A percentile compares a stretch with the other conserved stretches of the same genome.
These are phyloP conservation scores for Epiblema foenella DNA, from an alignment of 2,888 invertebrate genomes.

Conservation along the genomic window DNA sequence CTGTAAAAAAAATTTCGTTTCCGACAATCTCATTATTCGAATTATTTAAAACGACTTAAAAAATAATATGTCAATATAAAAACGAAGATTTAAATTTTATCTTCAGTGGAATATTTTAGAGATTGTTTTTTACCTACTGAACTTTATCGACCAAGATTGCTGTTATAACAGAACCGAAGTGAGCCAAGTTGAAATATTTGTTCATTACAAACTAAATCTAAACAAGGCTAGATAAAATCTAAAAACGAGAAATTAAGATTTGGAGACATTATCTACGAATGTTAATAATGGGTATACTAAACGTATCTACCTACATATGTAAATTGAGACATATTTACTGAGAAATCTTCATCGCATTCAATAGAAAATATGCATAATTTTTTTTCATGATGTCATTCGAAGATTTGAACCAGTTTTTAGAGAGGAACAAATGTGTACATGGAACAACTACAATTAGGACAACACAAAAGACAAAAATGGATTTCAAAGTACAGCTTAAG, in stretches of 20 bases:
- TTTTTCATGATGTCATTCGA: too few relatives aligned
- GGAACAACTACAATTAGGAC: too few relatives aligned
- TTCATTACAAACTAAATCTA: not conserved
- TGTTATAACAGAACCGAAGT: not conserved
- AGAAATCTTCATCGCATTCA: conserved; percentile 4
- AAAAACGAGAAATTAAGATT: not conserved
- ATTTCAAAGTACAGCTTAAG: too few relatives aligned
- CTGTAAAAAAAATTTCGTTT: too few relatives aligned
- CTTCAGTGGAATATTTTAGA: conserved; percentile 1
- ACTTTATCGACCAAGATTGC: not conserved
- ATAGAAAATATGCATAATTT: too few relatives aligned
- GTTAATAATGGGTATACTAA: not conserved
- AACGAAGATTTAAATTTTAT: not conserved
- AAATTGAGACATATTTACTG: conserved; percentile 1
- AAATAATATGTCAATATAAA: too few relatives aligned
- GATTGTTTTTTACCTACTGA: not conserved
- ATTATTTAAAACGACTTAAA: not conserved
- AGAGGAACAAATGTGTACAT: too few relatives aligned
- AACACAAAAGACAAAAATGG: too few relatives aligned
- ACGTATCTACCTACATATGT: not conserved
- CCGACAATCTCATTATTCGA: too few relatives aligned
- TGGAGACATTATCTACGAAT: not conserved
- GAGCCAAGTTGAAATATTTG: not conserved
- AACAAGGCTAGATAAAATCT: not conserved
- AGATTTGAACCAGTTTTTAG: too few relatives aligned